Evolutionary conservation across 37 sponge, comb jelly and placozoan genomes (phyloP).

Genomic region (Aplysina aerophoba): DNA sequence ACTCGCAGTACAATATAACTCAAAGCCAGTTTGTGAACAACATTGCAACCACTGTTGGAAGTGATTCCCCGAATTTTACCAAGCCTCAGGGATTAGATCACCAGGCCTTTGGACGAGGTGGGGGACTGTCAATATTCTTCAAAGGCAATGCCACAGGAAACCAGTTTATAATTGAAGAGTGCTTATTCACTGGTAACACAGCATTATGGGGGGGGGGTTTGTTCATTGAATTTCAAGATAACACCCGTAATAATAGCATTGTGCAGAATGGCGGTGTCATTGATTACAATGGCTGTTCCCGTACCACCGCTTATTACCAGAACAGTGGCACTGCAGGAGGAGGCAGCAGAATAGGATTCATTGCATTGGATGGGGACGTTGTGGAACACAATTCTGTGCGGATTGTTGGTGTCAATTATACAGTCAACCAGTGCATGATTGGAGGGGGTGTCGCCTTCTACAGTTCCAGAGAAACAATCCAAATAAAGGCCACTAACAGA

Average conservation of each 20-base stretch:
- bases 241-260: slow-evolving; percentile 34
- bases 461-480: not conserved
- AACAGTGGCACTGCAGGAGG: slow-evolving; percentile 48
- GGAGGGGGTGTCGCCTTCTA: slow-evolving; percentile 55
- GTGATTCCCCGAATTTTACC: not conserved
- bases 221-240: slow-evolving; percentile 51
- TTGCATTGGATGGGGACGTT: not conserved
- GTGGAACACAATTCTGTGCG: slow-evolving; percentile 7
- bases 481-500: slow-evolving; percentile 18
- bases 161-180: slow-evolving; percentile 23
- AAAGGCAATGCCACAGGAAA: slow-evolving; percentile 41
- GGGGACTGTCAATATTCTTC: slow-evolving; percentile 56
- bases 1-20: slow-evolving; percentile 29
- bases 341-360: slow-evolving; percentile 37
- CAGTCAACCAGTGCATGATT: slow-evolving; percentile 10
- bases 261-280: not conserved
- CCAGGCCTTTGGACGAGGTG: slow-evolving; percentile 58
- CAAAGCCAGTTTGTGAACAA: slow-evolving; percentile 47
- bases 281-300: not conserved
- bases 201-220: slow-evolving; percentile 57
- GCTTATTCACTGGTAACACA: slow-evolving; percentile 2
- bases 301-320: not conserved
- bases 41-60: not conserved
- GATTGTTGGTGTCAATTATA: not conserved
- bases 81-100: slow-evolving; percentile 28